Evolutionary conservation across 2,888 invertebrate genomes (phyloP).

Genomic region (Andrena camellia): DNA sequence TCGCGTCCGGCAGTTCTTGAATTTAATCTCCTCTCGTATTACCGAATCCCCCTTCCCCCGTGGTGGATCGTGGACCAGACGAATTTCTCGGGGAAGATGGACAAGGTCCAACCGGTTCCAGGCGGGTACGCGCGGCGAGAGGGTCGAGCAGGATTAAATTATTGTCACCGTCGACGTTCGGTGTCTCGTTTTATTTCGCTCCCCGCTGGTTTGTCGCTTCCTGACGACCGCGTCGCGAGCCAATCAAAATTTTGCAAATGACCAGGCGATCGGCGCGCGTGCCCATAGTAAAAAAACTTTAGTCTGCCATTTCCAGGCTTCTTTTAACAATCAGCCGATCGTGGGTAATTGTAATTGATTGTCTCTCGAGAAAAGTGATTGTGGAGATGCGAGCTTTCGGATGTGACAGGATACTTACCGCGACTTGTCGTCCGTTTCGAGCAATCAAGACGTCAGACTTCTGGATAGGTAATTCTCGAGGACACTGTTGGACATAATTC

Average conservation of each 20-base stretch:
- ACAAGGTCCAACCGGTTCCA: slow-evolving; percentile 47
- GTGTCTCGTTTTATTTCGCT: not conserved
- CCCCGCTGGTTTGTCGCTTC: slow-evolving; percentile 11
- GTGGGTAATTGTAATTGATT: too few species aligned
- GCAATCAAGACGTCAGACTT: too few species aligned
- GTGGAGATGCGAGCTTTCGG: too few species aligned
- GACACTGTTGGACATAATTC: too few species aligned
- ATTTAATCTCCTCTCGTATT: slow-evolving; percentile 60
- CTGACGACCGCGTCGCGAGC: slow-evolving; percentile 4
- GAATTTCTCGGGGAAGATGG: slow-evolving; percentile 52
- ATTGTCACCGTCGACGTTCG: slow-evolving; percentile 34
- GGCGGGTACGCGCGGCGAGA: slow-evolving; percentile 13
- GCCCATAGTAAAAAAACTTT: not conserved
- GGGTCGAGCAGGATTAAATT: slow-evolving; percentile 38
- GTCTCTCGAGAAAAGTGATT: too few species aligned
- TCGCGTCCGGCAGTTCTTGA: slow-evolving; percentile 34
- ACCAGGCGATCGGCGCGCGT: not conserved
- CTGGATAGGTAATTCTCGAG: too few species aligned
- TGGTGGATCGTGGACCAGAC: slow-evolving; percentile 11
- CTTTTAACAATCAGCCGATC: too few species aligned
- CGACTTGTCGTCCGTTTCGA: too few species aligned
- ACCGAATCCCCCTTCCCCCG: slow-evolving; percentile 13
- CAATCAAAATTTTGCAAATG: slow-evolving; percentile 15
- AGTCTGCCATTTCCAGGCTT: too few species aligned
- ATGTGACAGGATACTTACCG: too few species aligned